Evolutionary conservation across 1,140 invertebrate species (phyloP), one percentile per base, ranked within the genome.

Genomic region (Brachystomella parvula): DNA sequence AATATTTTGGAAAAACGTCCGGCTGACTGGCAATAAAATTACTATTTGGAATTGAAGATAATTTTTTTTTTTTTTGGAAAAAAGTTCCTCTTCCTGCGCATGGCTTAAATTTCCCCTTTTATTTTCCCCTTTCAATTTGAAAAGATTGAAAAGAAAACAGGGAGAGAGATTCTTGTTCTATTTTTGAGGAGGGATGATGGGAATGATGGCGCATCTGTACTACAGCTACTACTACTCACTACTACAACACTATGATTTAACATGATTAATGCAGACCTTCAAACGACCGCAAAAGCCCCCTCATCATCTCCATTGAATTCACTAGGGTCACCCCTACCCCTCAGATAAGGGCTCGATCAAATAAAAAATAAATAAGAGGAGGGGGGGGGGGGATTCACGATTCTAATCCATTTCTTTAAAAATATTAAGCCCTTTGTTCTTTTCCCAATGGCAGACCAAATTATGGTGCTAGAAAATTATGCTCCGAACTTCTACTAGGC

Each of bases 331-430:
- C 57, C 47, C 56, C 57, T 58, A 53, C 61, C 39, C 49, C 33
- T 28, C 21, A 35, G 64, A 63, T 53, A 69, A 69, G 56, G 64
- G 64, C 53, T 69, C 68, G 64, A 69, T 63, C 64, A 63, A 69
- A 66, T 62, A 66, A 63, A 53, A 15, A 53, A 24, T 17, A 53
- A 53, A 15, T 9, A 53, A 15, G 6, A 53, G 49, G 49, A 24
- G 49, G 15, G 61, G 67, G 59, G 63, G 61, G 35, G 56, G n/a
- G n/a, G n/a, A n/a, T n/a, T n/a, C n/a, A 44, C 39, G 64, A 69
- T 69, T 63, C 57, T 69, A 66, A 66, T 69, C 60, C 64, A 47
- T 21, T 63, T 59, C 29, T 47, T 29, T 9, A 12, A 60, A 29
- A 28, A 69, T 65, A 65, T 69, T 63, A 65, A 65, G 64, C 58